A percentile compares a stretch with the other conserved stretches of the same genome.
Evolutionary conservation across 1,140 invertebrate species (phyloP).

Genomic region (Drosophila kikkawai): DNA sequence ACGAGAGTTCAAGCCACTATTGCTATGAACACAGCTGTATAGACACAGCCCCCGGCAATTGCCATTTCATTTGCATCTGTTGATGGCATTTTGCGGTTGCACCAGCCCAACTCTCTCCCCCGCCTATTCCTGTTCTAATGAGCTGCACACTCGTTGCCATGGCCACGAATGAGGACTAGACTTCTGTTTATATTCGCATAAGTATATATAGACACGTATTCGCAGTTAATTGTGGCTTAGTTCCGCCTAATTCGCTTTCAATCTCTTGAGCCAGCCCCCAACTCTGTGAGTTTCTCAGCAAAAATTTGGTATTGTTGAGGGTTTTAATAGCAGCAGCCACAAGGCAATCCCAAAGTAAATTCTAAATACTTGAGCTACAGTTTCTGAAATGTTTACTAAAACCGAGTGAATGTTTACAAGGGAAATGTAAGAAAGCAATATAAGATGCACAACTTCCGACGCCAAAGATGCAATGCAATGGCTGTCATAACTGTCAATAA

Average conservation of each 20-base stretch:
- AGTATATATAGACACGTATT: neutral
- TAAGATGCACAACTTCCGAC: neutral
- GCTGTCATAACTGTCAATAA: conserved; percentile 16
- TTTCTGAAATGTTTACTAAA: neutral
- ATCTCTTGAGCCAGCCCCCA: conserved; percentile 2
- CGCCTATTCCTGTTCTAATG: conserved; percentile 19
- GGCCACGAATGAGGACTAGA: conserved; percentile 30
- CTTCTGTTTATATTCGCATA: neutral
- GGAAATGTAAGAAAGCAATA: neutral
- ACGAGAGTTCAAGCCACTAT: neutral
- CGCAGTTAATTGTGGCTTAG: conserved; percentile 38
- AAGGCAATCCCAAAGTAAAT: neutral
- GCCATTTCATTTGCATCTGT: conserved; percentile 56
- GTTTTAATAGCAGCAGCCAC: conserved; percentile 9
- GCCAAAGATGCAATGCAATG: neutral
- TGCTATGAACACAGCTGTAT: neutral
- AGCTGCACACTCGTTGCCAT: conserved; percentile 36
- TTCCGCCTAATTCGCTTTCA: conserved; percentile 31
- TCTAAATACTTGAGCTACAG: neutral
- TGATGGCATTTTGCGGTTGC: conserved; percentile 49
- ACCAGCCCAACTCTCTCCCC: neutral
- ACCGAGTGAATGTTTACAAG: neutral
- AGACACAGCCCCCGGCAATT: conserved; percentile 24
- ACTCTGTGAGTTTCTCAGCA: conserved; percentile 8
- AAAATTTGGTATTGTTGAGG: conserved; percentile 14